These are phyloP conservation scores for Cydia strobilella DNA, from an alignment of 1,140 invertebrate genomes.

Conservation along the genomic window DNA sequence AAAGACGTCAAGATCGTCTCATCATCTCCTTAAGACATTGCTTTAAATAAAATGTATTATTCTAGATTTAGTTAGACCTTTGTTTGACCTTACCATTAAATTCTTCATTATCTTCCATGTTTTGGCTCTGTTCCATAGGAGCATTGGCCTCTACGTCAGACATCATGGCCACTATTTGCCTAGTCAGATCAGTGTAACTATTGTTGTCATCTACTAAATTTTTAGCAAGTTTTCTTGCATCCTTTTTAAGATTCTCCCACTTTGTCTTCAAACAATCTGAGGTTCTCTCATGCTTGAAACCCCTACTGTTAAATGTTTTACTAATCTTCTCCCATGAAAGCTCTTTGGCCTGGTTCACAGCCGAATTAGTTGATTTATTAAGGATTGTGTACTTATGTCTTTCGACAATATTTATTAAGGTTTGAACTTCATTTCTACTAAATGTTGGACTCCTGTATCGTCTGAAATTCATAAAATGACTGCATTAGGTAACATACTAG, in stretches of 20 bases:
- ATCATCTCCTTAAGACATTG: too few relatives aligned
- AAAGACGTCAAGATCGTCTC: too few relatives aligned
- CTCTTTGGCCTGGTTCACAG: conserved; percentile 59
- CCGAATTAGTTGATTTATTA: conserved; percentile 58
- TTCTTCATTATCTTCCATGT: conserved; percentile 12
- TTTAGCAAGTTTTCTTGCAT: conserved; percentile 55
- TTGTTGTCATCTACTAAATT: conserved; percentile 52
- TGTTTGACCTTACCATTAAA: neutral
- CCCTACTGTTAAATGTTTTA: conserved; percentile 58
- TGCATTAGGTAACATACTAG: neutral
- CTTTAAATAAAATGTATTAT: too few relatives aligned
- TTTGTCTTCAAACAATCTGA: conserved; percentile 63
- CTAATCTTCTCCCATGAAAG: conserved; percentile 59
- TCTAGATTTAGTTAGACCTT: neutral
- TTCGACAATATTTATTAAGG: conserved; percentile 56
- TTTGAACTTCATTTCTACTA: conserved; percentile 54
- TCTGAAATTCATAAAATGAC: conserved; percentile 33
- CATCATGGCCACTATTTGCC: conserved; percentile 52
- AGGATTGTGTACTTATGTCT: conserved; percentile 62
- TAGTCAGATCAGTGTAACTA: conserved; percentile 48
- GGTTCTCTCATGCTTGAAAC: conserved; percentile 52
- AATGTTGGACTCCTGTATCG: conserved; percentile 60
- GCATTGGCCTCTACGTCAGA: conserved; percentile 49
- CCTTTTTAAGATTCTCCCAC: conserved; percentile 69
- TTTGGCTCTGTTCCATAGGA: neutral